phyloP scores from a whole-genome alignment of 2,797 vertebrate species.

The Rhyacichthys aspro region DNA sequence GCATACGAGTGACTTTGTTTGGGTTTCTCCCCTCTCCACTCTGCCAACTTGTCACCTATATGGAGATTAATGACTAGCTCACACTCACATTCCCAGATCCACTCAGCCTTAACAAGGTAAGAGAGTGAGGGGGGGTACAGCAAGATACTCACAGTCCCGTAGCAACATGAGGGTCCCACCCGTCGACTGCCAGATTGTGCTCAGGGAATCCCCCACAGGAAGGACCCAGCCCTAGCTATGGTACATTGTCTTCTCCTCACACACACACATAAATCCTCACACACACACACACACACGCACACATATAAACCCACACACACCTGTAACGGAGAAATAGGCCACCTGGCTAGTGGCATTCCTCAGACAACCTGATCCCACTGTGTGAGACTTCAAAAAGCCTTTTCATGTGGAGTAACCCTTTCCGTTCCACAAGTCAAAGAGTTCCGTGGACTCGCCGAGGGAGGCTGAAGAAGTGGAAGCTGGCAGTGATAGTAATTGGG shows the following conservation, averaged over 20 bases:
- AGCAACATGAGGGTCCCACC: constrained; percentile 63
- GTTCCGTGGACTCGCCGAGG: not conserved
- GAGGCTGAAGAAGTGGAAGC: not conserved
- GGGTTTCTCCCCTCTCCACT: constrained; percentile 39
- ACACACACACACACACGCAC: constrained; percentile 19
- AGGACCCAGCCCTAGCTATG: constrained; percentile 57
- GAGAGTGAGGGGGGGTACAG: constrained; percentile 20
- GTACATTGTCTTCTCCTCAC: constrained; percentile 50
- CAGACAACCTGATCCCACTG: constrained; percentile 51
- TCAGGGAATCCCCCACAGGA: constrained; percentile 67
- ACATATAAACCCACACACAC: constrained; percentile 20
- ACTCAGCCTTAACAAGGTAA: constrained; percentile 51
- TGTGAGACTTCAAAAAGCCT: constrained; percentile 33
- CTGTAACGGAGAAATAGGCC: constrained; percentile 51
- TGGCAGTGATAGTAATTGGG: not conserved
- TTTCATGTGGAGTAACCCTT: constrained; percentile 36
- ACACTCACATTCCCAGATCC: constrained; percentile 64
- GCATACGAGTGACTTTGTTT: constrained; percentile 47
- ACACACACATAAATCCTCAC: no score
- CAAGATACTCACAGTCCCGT: constrained; percentile 49
- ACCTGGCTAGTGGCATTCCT: constrained; percentile 61
- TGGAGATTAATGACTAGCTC: constrained; percentile 78
- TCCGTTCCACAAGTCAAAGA: constrained; percentile 7
- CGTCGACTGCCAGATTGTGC: constrained; percentile 48
- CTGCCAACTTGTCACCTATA: constrained; percentile 66